Conservation (phyloP, 2,113 vertebrate genomes). For the Phrynosoma blainvillii region DNA sequence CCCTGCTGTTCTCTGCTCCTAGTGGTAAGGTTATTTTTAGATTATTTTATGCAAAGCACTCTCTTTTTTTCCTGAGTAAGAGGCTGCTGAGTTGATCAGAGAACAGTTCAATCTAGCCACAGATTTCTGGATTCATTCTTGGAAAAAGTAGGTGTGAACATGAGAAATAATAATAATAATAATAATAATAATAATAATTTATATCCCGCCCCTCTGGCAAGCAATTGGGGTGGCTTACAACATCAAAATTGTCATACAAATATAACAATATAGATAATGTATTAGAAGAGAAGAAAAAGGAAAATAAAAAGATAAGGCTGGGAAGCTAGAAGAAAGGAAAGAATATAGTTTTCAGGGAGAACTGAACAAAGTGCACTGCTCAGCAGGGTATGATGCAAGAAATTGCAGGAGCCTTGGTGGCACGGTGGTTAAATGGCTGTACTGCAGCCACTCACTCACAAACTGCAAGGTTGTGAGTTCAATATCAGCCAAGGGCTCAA, state of each 20-base stretch:
- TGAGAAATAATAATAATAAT: background rate
- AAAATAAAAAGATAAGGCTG: conserved; percentile 9
- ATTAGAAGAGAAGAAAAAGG: background rate
- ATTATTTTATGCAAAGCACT: background rate
- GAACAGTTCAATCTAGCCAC: background rate
- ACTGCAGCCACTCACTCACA: too few species aligned
- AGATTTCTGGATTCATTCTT: background rate
- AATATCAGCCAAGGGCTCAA: too few species aligned
- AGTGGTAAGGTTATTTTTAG: background rate
- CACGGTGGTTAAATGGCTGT: too few species aligned
- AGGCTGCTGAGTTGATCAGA: background rate
- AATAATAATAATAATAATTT: too few species aligned
- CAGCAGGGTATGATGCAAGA: conserved; percentile 7
- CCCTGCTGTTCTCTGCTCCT: background rate
- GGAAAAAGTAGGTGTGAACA: background rate
- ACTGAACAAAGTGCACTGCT: background rate
- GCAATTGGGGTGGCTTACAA: too few species aligned
- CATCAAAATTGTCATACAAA: too few species aligned
- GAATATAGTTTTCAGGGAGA: background rate
- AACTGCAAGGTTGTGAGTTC: too few species aligned
- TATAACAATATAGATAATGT: background rate
- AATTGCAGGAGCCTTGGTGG: background rate
- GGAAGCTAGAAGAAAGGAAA: background rate
- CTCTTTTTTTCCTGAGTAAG: background rate
- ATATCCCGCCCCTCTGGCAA: too few species aligned